Base-by-base conservation (phyloP, 1,140 invertebrate genomes). In the Drosophila rufa region DNA sequence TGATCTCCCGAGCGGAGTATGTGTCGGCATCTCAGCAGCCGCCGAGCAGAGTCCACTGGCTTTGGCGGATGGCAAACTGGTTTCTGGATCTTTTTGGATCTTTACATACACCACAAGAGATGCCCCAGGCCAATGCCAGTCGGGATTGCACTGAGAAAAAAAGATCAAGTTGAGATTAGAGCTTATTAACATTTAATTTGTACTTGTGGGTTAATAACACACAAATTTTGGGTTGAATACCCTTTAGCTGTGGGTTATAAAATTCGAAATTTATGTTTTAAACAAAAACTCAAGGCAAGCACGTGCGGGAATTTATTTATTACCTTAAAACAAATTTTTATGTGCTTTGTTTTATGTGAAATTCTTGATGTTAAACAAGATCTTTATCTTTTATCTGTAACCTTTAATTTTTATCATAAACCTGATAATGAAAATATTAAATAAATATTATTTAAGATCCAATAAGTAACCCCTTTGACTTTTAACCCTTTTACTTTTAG, bases 21-120 rank as follows among this genome's bases (percentile, higher is more conserved):
- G 85, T 90, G 84, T 83, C 87, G 85, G 85, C 78, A 90, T 81
- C 85, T 81, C 85, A 90, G 59, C 76, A 75, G 64, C 79, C 73
- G 22, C 51, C 53, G 69, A 22, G 22, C 73, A 56, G 66, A 58
- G 56, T 60, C 70, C 80, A 51, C 75, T 90, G 77, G 81, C 75
- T 90, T 90, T 90, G 85, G 85, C 85, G 85, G 85, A 90, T 85
- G 85, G 85, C 81, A 85, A 90, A 90, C 85, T 76, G 85, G 85
- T 78, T 78, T 78, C 27, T 75, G 48, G 47, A 36, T 36, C 30
- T 77, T 78, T 77, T 78, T 50, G 56, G 68, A 67, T 80, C 77
- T 80, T 79, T 74, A 73, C 78, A 66, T 75, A 74, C 30, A 60
- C 51, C 68, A 79, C 43, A 14, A 51, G 48, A 55, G 64, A 73